Evolutionary conservation across 2,113 vertebrate genomes (phyloP), one percentile per base, ranked within the genome.

Genomic region (Pteropus alecto): DNA sequence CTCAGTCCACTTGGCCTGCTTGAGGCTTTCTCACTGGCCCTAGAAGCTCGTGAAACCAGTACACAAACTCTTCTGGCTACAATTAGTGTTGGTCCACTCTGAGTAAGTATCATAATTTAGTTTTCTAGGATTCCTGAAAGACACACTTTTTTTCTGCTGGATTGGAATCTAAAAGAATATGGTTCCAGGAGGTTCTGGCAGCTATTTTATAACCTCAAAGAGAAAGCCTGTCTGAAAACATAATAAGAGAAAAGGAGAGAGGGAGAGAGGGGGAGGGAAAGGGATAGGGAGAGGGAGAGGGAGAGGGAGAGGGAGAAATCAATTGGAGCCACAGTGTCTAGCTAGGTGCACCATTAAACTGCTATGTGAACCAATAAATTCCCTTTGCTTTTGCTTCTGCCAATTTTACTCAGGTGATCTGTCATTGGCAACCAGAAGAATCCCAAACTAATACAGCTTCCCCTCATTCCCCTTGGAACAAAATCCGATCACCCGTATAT

Each of bases 201-300:
- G 60, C 86, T 91, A 41, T 84, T 93, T 90, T 77, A 84, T 14
- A 82, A 60, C 3, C 68, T 61, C 71, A 48, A 9, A 46, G 41
- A 96, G 33, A 71, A 97, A 84, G 24, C 18, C 33, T 70, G 9
- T 74, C 43, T 70, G 38, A 86, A 60, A 83, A 86, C 26, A 96
- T 6, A 77, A 11, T 38, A 54, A 85, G 60, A 87, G 35, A 85
- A 22, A 63, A 51, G 93, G 21, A 38, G 41, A 61, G 0, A 41
- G 15, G 21, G 7, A 35, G 13, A 78, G 15, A 38, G 48, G 48
- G 9, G 16, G 5, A 38, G 51, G 15, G 5, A 30, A 8, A 78
- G 8, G 33, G 22, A 74, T 15, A 60, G 1, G 21, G 48, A 48
- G 46, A 11, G 46, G 12, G 46, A 48, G 46, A 13, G 43, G 46